These are phyloP conservation scores for Ochlodes sylvanus DNA, from an alignment of 2,888 invertebrate genomes.

Conservation along the genomic window DNA sequence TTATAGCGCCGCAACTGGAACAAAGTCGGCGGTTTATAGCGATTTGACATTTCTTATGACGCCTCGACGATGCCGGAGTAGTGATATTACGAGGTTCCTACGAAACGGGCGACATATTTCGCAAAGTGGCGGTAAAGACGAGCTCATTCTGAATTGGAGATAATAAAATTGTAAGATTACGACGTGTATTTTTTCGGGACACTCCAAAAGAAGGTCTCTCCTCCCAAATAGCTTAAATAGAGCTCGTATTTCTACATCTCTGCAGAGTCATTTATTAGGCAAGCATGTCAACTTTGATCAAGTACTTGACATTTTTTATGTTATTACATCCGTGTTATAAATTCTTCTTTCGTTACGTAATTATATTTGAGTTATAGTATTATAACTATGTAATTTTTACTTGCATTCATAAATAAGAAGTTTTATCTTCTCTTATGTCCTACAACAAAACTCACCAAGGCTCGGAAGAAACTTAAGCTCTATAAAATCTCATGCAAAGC, in stretches of 20 bases:
- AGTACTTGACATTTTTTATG: background rate
- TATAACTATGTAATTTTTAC: too few relatives aligned
- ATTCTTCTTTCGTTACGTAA: too few relatives aligned
- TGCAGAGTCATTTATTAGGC: constrained; percentile 1
- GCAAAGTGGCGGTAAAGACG: constrained; percentile 30
- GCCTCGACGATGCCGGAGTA: constrained; percentile 24
- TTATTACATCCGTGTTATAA: background rate
- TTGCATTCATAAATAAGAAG: too few relatives aligned
- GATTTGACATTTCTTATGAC: constrained; percentile 44
- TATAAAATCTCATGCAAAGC: constrained; percentile 11
- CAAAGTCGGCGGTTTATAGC: constrained; percentile 43
- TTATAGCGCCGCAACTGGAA: constrained; percentile 42
- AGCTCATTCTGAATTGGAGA: constrained; percentile 24
- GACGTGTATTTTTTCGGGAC: constrained; percentile 21
- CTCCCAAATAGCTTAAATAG: constrained; percentile 14
- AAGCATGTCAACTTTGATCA: constrained; percentile 3
- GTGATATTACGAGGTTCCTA: constrained; percentile 31
- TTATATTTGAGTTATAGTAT: too few relatives aligned
- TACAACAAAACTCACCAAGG: constrained; percentile 1
- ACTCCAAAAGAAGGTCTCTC: background rate
- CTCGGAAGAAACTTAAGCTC: constrained; percentile 21
- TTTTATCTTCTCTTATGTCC: background rate
- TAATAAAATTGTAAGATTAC: constrained; percentile 31
- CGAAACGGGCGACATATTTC: constrained; percentile 26
- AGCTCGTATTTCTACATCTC: background rate